Conservation (phyloP, 2,797 vertebrate genomes). For the Acanthurus lineatus region DNA sequence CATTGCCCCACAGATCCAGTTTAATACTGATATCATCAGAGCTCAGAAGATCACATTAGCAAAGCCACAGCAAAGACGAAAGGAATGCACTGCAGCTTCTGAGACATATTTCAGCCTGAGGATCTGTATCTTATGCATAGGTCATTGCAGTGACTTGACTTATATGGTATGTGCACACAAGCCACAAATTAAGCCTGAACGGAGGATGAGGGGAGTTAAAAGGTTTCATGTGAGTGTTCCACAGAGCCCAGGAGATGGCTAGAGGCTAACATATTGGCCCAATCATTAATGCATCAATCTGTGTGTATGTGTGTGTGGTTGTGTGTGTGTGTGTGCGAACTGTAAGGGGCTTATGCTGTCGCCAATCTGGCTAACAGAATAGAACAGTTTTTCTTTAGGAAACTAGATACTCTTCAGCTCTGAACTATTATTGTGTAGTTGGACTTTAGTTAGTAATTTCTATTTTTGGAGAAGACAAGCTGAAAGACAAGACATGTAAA, state of each 20-base stretch:
- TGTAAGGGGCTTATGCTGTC: slow-evolving; percentile 40
- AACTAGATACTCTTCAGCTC: slow-evolving; percentile 41
- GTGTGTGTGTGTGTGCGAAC: slow-evolving; percentile 18
- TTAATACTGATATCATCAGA: slow-evolving; percentile 51
- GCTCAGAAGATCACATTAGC: slow-evolving; percentile 54
- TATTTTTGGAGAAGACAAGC: not conserved
- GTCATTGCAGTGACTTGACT: slow-evolving; percentile 67
- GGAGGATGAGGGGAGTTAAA: slow-evolving; percentile 63
- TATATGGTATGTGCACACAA: slow-evolving; percentile 77
- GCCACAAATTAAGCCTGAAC: slow-evolving; percentile 63
- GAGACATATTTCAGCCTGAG: slow-evolving; percentile 66
- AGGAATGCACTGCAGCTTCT: slow-evolving; percentile 63
- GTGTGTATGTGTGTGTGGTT: slow-evolving; percentile 29
- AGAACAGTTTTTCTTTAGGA: slow-evolving; percentile 53
- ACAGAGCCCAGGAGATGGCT: slow-evolving; percentile 73
- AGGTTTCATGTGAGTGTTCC: slow-evolving; percentile 66
- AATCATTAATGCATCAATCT: slow-evolving; percentile 79
- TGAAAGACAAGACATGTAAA: not conserved
- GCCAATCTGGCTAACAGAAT: slow-evolving; percentile 65
- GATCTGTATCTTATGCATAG: slow-evolving; percentile 58
- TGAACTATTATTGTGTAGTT: slow-evolving; percentile 28
- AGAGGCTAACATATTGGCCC: slow-evolving; percentile 80
- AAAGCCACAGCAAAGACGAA: slow-evolving; percentile 64
- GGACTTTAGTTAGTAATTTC: slow-evolving; percentile 22
- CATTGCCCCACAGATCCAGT: slow-evolving; percentile 98